phyloP scores from a whole-genome alignment of 2,113 vertebrate species.

The Pycnonotus jocosus region DNA sequence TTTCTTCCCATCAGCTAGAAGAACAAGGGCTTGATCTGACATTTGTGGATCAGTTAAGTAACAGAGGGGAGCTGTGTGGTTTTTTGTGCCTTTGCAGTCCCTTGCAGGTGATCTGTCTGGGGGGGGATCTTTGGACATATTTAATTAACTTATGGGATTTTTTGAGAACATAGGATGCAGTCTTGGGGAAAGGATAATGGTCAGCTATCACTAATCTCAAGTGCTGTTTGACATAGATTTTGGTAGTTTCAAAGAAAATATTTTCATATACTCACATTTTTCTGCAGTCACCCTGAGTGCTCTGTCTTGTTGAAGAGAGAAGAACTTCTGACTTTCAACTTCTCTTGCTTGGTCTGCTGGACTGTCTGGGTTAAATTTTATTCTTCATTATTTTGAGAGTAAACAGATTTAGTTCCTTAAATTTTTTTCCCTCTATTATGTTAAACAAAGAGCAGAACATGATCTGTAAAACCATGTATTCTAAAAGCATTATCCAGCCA shows the following conservation, averaged over 20 bases:
- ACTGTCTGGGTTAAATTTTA: not conserved
- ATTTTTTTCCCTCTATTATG: not conserved
- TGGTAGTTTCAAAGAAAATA: not conserved
- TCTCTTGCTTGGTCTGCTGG: not conserved
- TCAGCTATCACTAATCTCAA: not conserved
- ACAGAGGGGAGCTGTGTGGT: not conserved
- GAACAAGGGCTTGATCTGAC: not conserved
- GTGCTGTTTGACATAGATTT: slow-evolving; percentile 16
- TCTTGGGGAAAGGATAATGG: not conserved
- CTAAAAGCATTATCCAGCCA: not conserved
- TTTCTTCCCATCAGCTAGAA: slow-evolving; percentile 39
- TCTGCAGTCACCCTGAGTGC: not conserved
- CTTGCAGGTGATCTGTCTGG: not conserved
- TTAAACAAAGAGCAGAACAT: not conserved
- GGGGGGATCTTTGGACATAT: not conserved
- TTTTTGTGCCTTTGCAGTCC: not conserved
- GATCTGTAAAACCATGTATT: not conserved
- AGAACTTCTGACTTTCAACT: not conserved
- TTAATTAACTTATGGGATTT: not conserved
- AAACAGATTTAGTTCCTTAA: not conserved
- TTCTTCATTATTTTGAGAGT: not conserved
- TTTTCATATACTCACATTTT: not conserved
- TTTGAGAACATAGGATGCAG: not conserved
- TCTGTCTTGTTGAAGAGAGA: not conserved
- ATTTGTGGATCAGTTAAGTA: slow-evolving; percentile 12